These are phyloP conservation scores for Butorides virescens DNA, from an alignment of 2,113 vertebrate species.

Conservation along the genomic window DNA sequence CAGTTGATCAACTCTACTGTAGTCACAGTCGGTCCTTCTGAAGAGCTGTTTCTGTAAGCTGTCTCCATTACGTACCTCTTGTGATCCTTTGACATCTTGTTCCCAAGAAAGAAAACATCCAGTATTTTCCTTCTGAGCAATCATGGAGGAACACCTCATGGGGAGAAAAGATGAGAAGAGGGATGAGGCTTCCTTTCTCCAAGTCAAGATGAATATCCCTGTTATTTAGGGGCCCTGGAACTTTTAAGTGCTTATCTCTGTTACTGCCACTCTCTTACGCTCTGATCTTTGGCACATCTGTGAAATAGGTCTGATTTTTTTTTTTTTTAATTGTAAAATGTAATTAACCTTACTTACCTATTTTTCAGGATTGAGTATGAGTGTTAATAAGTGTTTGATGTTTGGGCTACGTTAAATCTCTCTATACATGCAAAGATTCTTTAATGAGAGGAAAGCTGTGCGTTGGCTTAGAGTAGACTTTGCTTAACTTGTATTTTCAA, in stretches of 20 bases:
- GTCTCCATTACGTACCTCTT: neutral
- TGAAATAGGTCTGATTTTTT: neutral
- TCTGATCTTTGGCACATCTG: neutral
- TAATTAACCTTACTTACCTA: neutral
- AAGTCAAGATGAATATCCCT: neutral
- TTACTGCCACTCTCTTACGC: neutral
- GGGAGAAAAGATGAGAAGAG: neutral
- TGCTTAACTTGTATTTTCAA: neutral
- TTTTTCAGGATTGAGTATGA: neutral
- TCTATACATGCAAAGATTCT: fast-evolving
- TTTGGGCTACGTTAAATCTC: neutral
- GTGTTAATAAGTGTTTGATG: neutral
- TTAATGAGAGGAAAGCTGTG: neutral
- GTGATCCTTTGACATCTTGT: neutral
- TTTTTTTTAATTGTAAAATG: neutral
- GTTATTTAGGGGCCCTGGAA: neutral
- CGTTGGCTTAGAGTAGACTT: neutral
- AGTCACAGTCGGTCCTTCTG: neutral
- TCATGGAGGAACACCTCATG: neutral
- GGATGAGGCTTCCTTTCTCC: neutral
- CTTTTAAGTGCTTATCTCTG: neutral
- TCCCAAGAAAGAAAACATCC: neutral
- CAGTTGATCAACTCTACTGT: neutral
- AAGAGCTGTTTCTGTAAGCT: neutral
- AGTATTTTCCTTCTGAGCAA: neutral